Evolutionary conservation across 2,797 vertebrate species (phyloP).

Genomic region (Gastrophryne carolinensis): DNA sequence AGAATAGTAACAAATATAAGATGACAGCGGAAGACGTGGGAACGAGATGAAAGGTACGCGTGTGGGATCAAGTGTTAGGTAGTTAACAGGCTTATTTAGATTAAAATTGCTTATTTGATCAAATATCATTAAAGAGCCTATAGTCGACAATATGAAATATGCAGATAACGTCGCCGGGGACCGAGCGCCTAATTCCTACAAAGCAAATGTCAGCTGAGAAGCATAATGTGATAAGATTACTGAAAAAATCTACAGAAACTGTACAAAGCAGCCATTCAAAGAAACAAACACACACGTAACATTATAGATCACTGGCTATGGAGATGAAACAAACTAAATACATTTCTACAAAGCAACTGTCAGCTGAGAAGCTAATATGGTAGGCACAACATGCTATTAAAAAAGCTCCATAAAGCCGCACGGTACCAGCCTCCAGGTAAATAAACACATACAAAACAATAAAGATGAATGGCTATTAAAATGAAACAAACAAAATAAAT

Average conservation of each 20-base stretch:
- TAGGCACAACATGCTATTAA: neutral
- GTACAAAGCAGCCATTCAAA: too few species aligned
- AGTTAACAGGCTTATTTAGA: constrained; percentile 36
- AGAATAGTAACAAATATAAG: constrained; percentile 31
- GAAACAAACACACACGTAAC: too few species aligned
- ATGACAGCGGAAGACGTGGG: constrained; percentile 23
- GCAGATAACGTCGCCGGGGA: constrained; percentile 13
- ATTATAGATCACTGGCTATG: too few species aligned
- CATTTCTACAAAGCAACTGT: constrained; percentile 17
- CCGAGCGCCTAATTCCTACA: constrained; percentile 26
- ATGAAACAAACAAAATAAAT: too few species aligned
- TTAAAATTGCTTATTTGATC: constrained; percentile 43
- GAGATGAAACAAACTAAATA: too few species aligned
- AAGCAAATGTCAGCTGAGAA: too few species aligned
- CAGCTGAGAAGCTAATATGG: constrained; percentile 9
- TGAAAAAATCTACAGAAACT: too few species aligned
- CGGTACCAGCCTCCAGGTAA: too few species aligned
- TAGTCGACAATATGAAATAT: constrained; percentile 17
- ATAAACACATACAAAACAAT: too few species aligned
- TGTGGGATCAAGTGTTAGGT: constrained; percentile 9
- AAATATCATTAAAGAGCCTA: constrained; percentile 30
- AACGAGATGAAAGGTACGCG: constrained; percentile 29
- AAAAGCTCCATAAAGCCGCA: neutral
- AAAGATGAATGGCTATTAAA: too few species aligned
- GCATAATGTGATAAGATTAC: constrained; percentile 11